These are phyloP conservation scores for Bombus sylvicola DNA, from an alignment of 1,140 invertebrate species.

Conservation along the genomic window DNA sequence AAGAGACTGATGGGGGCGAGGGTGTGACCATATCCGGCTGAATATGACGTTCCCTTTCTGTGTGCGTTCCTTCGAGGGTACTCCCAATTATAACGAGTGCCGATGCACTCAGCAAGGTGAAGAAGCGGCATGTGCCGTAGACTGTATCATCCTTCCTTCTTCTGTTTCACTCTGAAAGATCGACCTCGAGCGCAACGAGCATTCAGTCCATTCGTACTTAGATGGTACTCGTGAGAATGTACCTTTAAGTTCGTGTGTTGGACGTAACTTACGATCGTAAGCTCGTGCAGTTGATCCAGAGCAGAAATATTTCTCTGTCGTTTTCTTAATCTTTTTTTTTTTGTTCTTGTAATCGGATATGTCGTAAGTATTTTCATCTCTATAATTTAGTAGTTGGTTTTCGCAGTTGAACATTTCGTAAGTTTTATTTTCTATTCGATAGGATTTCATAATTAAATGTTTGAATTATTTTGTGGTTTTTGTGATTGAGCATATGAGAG, in stretches of 20 bases:
- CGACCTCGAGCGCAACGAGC: background rate
- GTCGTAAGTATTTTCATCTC: no score
- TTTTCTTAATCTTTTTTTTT: background rate
- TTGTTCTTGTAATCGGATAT: no score
- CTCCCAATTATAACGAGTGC: slow-evolving; percentile 64
- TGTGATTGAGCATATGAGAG: no score
- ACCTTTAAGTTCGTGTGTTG: background rate
- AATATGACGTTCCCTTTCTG: slow-evolving; percentile 53
- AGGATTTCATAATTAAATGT: no score
- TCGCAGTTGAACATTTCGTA: no score
- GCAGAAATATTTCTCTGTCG: background rate
- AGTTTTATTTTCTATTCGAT: no score
- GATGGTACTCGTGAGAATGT: background rate
- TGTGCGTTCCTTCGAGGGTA: slow-evolving; percentile 37
- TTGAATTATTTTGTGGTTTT: no score
- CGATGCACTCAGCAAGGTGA: slow-evolving; percentile 54
- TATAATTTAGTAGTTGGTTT: background rate
- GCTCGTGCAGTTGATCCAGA: background rate
- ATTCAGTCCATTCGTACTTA: background rate
- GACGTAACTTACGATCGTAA: background rate
- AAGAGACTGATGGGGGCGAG: slow-evolving; percentile 37
- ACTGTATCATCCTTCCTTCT: background rate
- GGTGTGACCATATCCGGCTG: slow-evolving; percentile 32
- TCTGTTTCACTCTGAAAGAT: slow-evolving; percentile 26
- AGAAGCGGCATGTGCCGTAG: slow-evolving; percentile 12